Percentiles rank a stretch among this genome's conserved stretches.
Conservation (phyloP, 2,113 vertebrate genomes). For the Amblyopsis rosae region DNA sequence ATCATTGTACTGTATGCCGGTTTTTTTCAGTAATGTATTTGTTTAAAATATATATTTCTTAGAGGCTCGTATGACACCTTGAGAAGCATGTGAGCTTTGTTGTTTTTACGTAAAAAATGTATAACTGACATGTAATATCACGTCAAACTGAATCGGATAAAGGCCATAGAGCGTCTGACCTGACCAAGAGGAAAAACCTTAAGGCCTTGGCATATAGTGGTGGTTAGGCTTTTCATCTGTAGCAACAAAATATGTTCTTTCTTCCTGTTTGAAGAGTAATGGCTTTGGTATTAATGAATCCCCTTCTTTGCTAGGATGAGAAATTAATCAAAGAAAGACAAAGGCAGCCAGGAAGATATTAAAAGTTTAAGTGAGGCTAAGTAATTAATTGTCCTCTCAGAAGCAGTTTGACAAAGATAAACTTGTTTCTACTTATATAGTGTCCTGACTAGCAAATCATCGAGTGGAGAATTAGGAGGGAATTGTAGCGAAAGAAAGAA, state of each 20-base stretch:
- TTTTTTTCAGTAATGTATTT: not conserved
- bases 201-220: conserved; percentile 57
- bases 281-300: conserved; percentile 80
- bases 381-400: conserved; percentile 66
- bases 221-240: conserved; percentile 63
- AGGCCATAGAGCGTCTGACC: conserved; percentile 4
- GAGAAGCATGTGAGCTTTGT: too few relatives aligned
- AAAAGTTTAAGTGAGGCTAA: conserved; percentile 76
- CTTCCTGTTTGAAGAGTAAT: conserved; percentile 74
- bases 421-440: conserved; percentile 54
- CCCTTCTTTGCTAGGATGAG: conserved; percentile 68
- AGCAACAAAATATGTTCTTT: conserved; percentile 68
- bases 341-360: conserved; percentile 72
- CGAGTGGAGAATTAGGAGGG: not conserved
- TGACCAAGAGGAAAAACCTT: conserved; percentile 56
- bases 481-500: not conserved
- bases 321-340: conserved; percentile 78
- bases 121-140: too few relatives aligned
- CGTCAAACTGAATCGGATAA: too few relatives aligned
- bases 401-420: conserved; percentile 68
- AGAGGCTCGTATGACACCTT: not conserved
- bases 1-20: not conserved
- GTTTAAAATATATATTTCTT: not conserved
- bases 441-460: conserved; percentile 30
- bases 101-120: too few relatives aligned